Evolutionary conservation across 64 coral and sea anemone genomes (phyloP).

Genomic region (Astreopora myriophthalma): DNA sequence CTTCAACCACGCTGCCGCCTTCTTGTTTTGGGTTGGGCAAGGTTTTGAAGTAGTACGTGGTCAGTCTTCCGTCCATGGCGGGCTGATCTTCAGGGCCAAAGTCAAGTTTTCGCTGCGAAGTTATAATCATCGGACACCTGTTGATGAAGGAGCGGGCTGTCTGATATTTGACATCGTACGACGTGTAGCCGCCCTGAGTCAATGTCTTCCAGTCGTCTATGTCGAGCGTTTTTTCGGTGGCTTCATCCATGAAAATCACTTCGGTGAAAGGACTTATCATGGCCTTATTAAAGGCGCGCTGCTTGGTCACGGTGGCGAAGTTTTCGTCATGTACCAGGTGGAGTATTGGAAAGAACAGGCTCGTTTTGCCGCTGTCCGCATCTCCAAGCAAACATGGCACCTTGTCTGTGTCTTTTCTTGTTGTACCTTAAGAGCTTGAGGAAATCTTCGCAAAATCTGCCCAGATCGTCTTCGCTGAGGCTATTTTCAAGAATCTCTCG

Average conservation of each 20-base stretch:
- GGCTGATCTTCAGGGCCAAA: conserved; percentile 11
- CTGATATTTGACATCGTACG: conserved; percentile 31
- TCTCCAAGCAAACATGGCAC: conserved; percentile 3
- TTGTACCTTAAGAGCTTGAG: conserved; percentile 18
- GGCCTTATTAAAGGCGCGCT: conserved; percentile 44
- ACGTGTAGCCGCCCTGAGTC: conserved; percentile 30
- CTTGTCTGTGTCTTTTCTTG: not conserved
- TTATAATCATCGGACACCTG: conserved; percentile 52
- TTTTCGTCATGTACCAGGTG: not conserved
- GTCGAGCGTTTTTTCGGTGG: not conserved
- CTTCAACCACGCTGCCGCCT: conserved; percentile 32
- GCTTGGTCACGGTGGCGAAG: conserved; percentile 39
- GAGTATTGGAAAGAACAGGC: conserved; percentile 24
- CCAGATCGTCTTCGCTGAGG: not conserved
- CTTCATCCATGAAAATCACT: conserved; percentile 3
- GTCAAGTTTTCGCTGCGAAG: conserved; percentile 4
- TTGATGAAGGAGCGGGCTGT: conserved; percentile 37
- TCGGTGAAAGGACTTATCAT: conserved; percentile 15
- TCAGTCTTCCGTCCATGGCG: conserved; percentile 29
- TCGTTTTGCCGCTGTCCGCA: conserved; percentile 27
- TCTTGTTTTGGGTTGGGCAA: conserved; percentile 33
- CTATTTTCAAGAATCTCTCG: conserved; percentile 5
- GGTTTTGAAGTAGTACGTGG: conserved; percentile 3
- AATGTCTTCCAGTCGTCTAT: conserved; percentile 29
- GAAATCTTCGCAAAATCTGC: conserved; percentile 1